Conservation (phyloP, 2,888 invertebrate genomes). For the Phymatocera aterrima region DNA sequence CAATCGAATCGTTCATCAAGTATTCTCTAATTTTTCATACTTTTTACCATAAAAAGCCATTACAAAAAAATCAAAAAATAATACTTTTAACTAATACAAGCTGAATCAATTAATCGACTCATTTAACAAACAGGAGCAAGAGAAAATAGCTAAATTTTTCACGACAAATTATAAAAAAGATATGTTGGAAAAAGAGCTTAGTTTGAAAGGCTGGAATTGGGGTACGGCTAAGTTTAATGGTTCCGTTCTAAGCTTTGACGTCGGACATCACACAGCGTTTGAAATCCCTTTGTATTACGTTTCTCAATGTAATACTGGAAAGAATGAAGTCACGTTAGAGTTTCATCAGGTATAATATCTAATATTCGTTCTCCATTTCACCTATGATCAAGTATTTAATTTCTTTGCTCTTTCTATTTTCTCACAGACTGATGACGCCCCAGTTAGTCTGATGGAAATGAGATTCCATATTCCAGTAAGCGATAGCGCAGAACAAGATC, state of each 20-base stretch:
- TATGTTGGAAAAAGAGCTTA: slow-evolving; percentile 93
- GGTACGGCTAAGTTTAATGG: slow-evolving; percentile 96
- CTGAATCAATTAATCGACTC: neutral
- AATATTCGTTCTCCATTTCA: neutral
- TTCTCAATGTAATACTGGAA: slow-evolving; percentile 95
- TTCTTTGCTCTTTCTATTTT: slow-evolving; percentile 61
- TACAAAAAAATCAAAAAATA: slow-evolving; percentile 9
- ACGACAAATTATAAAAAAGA: slow-evolving; percentile 88
- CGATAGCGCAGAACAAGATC: slow-evolving; percentile 91
- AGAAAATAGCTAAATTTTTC: slow-evolving; percentile 94
- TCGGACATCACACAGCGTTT: slow-evolving; percentile 90
- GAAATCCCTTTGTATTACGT: slow-evolving; percentile 98
- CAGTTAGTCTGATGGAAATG: slow-evolving; percentile 97
- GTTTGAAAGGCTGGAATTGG: slow-evolving; percentile 99
- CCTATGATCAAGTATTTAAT: neutral
- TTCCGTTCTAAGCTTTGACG: slow-evolving; percentile 89
- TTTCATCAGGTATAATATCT: slow-evolving; percentile 88
- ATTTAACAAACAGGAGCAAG: slow-evolving; percentile 84
- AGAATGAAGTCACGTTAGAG: slow-evolving; percentile 98
- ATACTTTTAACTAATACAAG: neutral
- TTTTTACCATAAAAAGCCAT: neutral
- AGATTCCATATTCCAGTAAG: slow-evolving; percentile 97
- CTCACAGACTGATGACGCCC: slow-evolving; percentile 96
- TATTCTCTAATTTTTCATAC: no score
- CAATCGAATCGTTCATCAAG: no score